Evolutionary conservation across 2,113 vertebrate species (phyloP).

Genomic region (Rhinogobius similis): DNA sequence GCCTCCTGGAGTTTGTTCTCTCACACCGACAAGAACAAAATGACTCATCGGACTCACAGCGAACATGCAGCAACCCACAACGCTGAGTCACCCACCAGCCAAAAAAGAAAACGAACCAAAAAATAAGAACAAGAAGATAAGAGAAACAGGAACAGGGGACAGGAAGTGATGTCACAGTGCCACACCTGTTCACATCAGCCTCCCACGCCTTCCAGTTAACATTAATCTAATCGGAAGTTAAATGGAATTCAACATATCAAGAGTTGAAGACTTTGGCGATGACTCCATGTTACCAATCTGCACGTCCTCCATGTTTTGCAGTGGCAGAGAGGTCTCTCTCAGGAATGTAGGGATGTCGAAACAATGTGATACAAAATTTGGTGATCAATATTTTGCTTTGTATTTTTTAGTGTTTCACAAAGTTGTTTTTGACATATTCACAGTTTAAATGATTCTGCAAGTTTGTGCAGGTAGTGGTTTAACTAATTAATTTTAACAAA

Average conservation of each 20-base stretch:
- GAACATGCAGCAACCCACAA: not conserved
- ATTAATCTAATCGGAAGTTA: not conserved
- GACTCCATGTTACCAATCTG: too few relatives aligned
- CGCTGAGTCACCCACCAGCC: not conserved
- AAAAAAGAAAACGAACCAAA: not conserved
- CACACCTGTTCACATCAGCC: not conserved
- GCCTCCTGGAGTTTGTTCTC: slow-evolving; percentile 3
- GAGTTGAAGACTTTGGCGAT: too few relatives aligned
- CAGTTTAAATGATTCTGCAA: too few relatives aligned
- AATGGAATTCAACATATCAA: not conserved
- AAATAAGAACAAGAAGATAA: not conserved
- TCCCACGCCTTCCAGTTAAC: not conserved
- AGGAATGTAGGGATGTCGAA: too few relatives aligned
- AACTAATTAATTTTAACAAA: too few relatives aligned
- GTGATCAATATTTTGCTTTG: too few relatives aligned
- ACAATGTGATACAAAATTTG: too few relatives aligned
- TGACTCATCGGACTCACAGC: not conserved
- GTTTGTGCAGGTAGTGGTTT: too few relatives aligned
- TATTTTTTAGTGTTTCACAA: too few relatives aligned
- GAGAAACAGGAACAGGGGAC: not conserved
- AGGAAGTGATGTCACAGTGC: slow-evolving; percentile 2
- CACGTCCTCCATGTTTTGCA: too few relatives aligned
- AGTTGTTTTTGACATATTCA: too few relatives aligned
- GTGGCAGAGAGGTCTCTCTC: too few relatives aligned
- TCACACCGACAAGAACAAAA: not conserved